Evolutionary conservation across 64 coral and sea anemone species (phyloP), one percentile per base, ranked within the genome.

Genomic region (Montipora efflorescens): DNA sequence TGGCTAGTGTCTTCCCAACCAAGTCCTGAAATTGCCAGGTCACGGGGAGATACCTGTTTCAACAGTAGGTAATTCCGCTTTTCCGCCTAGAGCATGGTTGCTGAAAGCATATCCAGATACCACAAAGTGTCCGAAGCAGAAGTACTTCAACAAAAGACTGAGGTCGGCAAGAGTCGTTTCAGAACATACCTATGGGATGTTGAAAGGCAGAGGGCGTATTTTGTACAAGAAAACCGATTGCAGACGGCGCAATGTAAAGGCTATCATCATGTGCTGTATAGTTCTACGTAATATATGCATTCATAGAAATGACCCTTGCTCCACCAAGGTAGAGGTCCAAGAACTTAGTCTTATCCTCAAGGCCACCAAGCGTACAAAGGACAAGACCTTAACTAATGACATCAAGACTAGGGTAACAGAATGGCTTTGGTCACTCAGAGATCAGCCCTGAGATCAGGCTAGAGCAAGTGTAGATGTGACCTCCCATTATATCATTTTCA

Each of bases 221-320:
- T 50, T 90, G 15, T 93, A 90, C 80, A 93, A 93, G 52, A 96
- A 96, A 23, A 85, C 94, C 20, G 90, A 96, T 68, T 68, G 94
- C 83, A 51, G 78, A 4, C 74, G 90, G 55, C 48, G 20, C 7
- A 93, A 47, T 80, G 36, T 73, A 19, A 79, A 44, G 14, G 68
- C 67, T 44, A 55, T 96, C 51, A 87, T 92, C 13, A 91, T 95
- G 93, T 45, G 55, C 51, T 95, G 93, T 75, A 95, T 90, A 8
- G 80, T 66, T 79, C 28, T 95, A 2, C 88, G 87, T 22, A 91
- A 95, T 25, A 1, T 91, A 4, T 95, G 93, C 68, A 95, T 95
- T 36, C 1, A 18, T 4, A 67, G 74, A 18, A 16, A 5, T 16
- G 80, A 95, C 36, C 88, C 93, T 15, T 90, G 93, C 36, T 47